phyloP scores from a whole-genome alignment of 2,113 vertebrate genomes.

The Phalacrocorax aristotelis region DNA sequence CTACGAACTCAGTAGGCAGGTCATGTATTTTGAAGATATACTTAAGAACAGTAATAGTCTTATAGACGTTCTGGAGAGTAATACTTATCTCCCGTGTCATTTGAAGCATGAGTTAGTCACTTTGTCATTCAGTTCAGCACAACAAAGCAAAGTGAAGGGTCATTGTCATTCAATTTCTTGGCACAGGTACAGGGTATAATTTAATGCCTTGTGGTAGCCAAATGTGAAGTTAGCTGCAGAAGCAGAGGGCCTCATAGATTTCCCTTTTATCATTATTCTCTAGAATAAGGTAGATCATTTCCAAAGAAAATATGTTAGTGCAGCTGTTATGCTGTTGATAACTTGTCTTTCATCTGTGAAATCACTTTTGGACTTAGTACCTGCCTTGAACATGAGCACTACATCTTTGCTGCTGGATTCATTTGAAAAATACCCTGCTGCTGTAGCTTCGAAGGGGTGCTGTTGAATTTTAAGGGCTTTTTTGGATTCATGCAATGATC shows the following conservation, averaged over 20 bases:
- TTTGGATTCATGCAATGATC: not conserved
- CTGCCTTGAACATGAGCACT: not conserved
- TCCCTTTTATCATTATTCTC: not conserved
- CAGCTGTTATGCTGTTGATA: constrained; percentile 37
- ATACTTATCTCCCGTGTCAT: not conserved
- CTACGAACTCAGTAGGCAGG: not conserved
- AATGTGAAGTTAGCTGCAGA: not conserved
- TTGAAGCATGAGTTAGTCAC: not conserved
- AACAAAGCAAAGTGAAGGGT: not conserved
- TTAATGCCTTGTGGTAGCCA: constrained; percentile 7
- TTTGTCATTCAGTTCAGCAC: constrained; percentile 14
- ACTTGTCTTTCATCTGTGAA: constrained; percentile 50
- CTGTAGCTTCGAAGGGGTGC: not conserved
- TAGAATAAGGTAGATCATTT: constrained; percentile 13
- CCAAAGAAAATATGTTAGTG: not conserved
- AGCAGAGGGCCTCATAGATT: not conserved
- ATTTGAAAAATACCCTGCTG: constrained; percentile 26
- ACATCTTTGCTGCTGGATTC: constrained; percentile 13
- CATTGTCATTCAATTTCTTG: not conserved
- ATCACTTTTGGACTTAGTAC: constrained; percentile 45
- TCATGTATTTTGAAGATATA: not conserved
- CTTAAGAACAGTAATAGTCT: not conserved
- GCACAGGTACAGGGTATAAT: not conserved
- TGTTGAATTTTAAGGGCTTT: constrained; percentile 6
- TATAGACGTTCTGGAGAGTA: not conserved